These are phyloP conservation scores for Drosophila robusta DNA, from an alignment of 2,888 invertebrate genomes.

Conservation along the genomic window DNA sequence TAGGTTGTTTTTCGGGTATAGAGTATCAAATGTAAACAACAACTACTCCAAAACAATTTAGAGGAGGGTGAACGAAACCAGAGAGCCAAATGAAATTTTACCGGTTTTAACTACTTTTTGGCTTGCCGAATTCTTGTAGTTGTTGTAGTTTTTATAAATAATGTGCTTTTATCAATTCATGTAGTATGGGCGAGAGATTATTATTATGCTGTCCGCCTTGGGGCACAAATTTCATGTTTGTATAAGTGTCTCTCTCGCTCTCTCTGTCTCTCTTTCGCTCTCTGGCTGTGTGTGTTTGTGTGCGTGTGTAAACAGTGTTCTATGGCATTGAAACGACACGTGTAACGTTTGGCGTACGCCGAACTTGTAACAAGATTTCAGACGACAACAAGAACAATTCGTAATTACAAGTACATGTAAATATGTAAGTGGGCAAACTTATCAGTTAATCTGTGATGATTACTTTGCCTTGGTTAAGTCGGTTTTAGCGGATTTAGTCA, in stretches of 20 bases:
- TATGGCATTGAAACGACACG: slow-evolving; percentile 22
- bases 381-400: slow-evolving; percentile 22
- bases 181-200: slow-evolving; percentile 33
- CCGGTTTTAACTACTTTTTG: slow-evolving; percentile 44
- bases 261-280: neutral
- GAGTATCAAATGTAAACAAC: slow-evolving; percentile 3
- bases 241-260: slow-evolving; percentile 4
- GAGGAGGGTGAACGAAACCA: slow-evolving; percentile 2
- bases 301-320: slow-evolving; percentile 24
- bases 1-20: neutral
- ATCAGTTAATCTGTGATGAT: neutral
- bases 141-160: slow-evolving; percentile 30
- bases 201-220: slow-evolving; percentile 43
- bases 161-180: slow-evolving; percentile 37
- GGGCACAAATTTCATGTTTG: slow-evolving; percentile 13
- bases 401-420: neutral
- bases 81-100: slow-evolving; percentile 29
- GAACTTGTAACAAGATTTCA: slow-evolving; percentile 24
- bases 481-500: neutral
- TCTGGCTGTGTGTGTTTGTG: neutral
- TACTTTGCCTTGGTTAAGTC: neutral
- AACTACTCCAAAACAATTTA: neutral
- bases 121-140: slow-evolving; percentile 23
- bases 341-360: slow-evolving; percentile 32
- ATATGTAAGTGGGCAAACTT: neutral